A percentile compares a stretch with the other conserved stretches of the same genome.
phyloP scores from a whole-genome alignment of 37 sponge, comb jelly and placozoan genomes.

The Hormiphora californensis region DNA sequence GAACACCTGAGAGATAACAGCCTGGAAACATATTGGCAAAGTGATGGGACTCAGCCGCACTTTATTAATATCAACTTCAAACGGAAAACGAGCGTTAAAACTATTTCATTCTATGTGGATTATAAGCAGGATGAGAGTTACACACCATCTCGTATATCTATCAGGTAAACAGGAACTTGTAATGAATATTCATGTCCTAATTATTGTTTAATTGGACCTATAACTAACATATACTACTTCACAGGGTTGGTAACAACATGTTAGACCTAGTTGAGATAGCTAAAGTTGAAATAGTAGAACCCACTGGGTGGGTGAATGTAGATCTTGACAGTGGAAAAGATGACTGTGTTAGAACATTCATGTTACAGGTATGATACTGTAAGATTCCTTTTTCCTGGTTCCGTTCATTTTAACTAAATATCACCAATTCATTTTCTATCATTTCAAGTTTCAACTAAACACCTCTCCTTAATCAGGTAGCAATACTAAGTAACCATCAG shows the following conservation, averaged over 20 bases:
- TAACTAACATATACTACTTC: not conserved
- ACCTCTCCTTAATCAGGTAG: conserved; percentile 58
- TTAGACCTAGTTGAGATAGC: conserved; percentile 73
- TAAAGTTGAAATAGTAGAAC: conserved; percentile 71
- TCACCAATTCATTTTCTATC: not conserved
- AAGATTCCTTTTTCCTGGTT: not conserved
- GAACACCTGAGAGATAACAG: conserved; percentile 73
- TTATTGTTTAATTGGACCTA: not conserved
- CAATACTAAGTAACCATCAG: conserved; percentile 85
- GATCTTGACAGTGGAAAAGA: conserved; percentile 50
- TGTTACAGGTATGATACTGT: conserved; percentile 30
- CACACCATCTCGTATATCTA: conserved; percentile 83
- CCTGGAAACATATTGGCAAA: conserved; percentile 94
- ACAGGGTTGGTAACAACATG: conserved; percentile 52
- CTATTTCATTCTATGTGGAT: conserved; percentile 70
- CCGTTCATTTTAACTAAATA: not conserved
- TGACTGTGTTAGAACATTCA: conserved; percentile 42
- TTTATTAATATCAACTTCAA: conserved; percentile 79
- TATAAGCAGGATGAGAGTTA: conserved; percentile 91
- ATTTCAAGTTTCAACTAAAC: not conserved
- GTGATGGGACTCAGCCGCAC: conserved; percentile 94
- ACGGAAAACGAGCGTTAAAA: conserved; percentile 70
- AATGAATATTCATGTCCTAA: not conserved
- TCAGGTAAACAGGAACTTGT: conserved; percentile 33
- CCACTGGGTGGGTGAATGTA: conserved; percentile 78